phyloP scores from a whole-genome alignment of 2,113 vertebrate species.

The Alethe diademata region DNA sequence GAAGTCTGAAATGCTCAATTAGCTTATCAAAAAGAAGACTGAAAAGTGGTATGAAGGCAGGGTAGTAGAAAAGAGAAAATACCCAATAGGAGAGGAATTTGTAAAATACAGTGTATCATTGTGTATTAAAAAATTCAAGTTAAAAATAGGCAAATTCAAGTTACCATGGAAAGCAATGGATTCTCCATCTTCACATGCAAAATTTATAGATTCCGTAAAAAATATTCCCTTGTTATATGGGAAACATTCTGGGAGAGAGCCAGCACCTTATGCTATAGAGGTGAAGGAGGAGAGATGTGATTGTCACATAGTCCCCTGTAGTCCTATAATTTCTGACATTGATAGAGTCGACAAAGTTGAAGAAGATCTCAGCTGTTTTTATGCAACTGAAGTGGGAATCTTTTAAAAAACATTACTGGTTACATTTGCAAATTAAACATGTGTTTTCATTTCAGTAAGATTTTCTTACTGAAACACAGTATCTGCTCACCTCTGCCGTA shows the following conservation, averaged over 20 bases:
- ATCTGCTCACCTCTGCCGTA: not conserved
- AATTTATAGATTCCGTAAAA: not conserved
- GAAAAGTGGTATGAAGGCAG: not conserved
- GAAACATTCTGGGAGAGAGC: not conserved
- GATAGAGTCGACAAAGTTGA: not conserved
- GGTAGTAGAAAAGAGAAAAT: not conserved
- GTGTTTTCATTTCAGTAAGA: not conserved
- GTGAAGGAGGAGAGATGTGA: not conserved
- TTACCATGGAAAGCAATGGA: not conserved
- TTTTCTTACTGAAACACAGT: not conserved
- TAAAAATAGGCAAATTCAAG: not conserved
- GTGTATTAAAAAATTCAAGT: not conserved
- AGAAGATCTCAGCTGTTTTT: not conserved
- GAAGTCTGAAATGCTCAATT: not conserved
- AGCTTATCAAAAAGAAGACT: not conserved
- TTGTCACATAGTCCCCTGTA: rapidly evolving
- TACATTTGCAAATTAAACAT: not conserved
- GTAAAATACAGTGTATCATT: not conserved
- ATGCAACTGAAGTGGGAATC: not conserved
- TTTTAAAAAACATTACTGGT: not conserved
- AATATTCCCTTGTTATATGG: not conserved
- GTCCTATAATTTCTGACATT: not conserved
- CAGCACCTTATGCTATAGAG: not conserved
- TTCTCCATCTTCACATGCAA: not conserved
- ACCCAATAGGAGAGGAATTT: not conserved